Evolutionary conservation across 2,888 invertebrate genomes (phyloP).

Genomic region (Gisinianus flammeolus): DNA sequence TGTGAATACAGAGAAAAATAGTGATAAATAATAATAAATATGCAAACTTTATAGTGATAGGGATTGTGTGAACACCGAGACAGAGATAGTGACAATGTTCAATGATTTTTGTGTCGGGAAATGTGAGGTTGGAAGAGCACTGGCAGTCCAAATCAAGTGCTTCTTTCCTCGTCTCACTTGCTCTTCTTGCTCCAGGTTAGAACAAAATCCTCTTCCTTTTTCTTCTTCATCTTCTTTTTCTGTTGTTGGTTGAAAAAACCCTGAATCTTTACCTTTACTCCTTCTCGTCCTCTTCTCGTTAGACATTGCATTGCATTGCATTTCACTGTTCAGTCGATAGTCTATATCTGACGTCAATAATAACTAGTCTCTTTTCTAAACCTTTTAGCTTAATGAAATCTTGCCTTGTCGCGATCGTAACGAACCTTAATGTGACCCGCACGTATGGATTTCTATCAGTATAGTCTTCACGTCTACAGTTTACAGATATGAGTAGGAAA

Average conservation of each 20-base stretch:
- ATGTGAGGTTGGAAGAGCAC: slow-evolving; percentile 34
- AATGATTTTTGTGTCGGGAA: slow-evolving; percentile 17
- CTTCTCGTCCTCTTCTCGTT: background rate
- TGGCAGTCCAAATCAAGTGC: slow-evolving; percentile 26
- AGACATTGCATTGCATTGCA: too few species aligned
- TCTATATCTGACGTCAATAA: slow-evolving; percentile 3
- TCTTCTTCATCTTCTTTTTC: too few species aligned
- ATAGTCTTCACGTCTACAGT: too few species aligned
- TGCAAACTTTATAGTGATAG: background rate
- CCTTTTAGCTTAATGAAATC: slow-evolving; percentile 30
- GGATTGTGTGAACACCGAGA: background rate
- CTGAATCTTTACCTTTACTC: background rate
- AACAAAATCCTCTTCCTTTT: too few species aligned
- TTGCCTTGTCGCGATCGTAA: background rate
- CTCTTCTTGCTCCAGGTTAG: slow-evolving; percentile 26
- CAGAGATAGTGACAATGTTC: slow-evolving; percentile 19
- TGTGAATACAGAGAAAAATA: background rate
- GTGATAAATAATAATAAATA: background rate
- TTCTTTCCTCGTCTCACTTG: slow-evolving; percentile 26
- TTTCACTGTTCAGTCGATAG: too few species aligned
- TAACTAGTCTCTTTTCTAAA: background rate
- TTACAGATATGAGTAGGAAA: too few species aligned
- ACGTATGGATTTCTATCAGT: too few species aligned
- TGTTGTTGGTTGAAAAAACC: background rate
- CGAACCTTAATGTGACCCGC: background rate